phyloP scores from a whole-genome alignment of 2,888 invertebrate species.

The Euplagia quadripunctaria region DNA sequence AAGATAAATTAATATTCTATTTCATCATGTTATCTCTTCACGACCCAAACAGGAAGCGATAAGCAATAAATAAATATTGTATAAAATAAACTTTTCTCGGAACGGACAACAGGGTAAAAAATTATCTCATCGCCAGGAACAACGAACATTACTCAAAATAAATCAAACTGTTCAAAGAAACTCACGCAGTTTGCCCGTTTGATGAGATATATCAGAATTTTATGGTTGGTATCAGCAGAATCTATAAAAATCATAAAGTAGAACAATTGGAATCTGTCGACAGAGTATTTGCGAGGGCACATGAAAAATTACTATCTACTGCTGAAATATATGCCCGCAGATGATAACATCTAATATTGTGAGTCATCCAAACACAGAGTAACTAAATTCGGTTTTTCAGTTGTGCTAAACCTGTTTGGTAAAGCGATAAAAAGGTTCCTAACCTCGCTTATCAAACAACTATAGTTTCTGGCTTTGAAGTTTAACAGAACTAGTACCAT shows the following conservation, averaged over 20 bases:
- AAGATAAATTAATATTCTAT: conserved; percentile 7
- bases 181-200: conserved; percentile 27
- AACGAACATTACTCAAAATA: conserved; percentile 36
- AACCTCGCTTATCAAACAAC: no score
- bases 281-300: conserved; percentile 34
- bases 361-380: conserved; percentile 24
- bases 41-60: conserved; percentile 36
- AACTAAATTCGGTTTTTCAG: conserved; percentile 17
- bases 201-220: conserved; percentile 44
- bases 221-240: conserved; percentile 42
- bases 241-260: conserved; percentile 43
- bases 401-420: conserved; percentile 12
- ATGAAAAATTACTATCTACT: conserved; percentile 50
- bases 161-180: conserved; percentile 33
- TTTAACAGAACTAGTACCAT: no score
- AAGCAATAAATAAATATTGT: conserved; percentile 20
- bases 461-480: no score
- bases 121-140: conserved; percentile 22
- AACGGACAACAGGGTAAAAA: conserved; percentile 35
- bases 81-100: conserved; percentile 29
- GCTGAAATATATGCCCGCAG: conserved; percentile 30
- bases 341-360: conserved; percentile 40
- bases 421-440: not conserved
- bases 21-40: conserved; percentile 30
- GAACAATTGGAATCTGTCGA: conserved; percentile 43